A percentile compares a stretch with the other conserved stretches of the same genome.
phyloP scores from a whole-genome alignment of 2,888 invertebrate species.

The Zeuzera pyrina region DNA sequence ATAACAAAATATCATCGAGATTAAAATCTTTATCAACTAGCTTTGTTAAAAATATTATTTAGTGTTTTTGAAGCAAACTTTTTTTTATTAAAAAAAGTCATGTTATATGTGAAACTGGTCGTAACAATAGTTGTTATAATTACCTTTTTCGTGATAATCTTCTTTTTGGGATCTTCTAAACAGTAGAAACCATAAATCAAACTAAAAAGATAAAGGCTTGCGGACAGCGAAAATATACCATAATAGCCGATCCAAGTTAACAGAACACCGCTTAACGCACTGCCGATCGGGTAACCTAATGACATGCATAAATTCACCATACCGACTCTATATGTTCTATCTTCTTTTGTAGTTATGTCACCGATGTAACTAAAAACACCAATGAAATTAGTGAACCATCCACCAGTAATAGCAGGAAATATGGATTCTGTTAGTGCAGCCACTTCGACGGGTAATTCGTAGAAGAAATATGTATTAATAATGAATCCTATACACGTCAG shows the following conservation, averaged over 20 bases:
- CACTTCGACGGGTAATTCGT: slow-evolving; percentile 84
- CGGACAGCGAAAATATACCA: slow-evolving; percentile 83
- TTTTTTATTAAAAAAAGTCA: neutral
- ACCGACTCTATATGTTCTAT: slow-evolving; percentile 87
- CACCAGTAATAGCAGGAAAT: slow-evolving; percentile 86
- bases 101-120: neutral
- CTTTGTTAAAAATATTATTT: too few species aligned
- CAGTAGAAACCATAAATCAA: slow-evolving; percentile 80
- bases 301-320: slow-evolving; percentile 91
- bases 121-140: slow-evolving; percentile 13
- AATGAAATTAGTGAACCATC: slow-evolving; percentile 91
- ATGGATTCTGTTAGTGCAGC: slow-evolving; percentile 84
- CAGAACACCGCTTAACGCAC: slow-evolving; percentile 87
- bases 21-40: too few species aligned
- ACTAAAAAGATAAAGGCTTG: slow-evolving; percentile 79
- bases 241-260: slow-evolving; percentile 82
- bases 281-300: slow-evolving; percentile 88
- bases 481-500: slow-evolving; percentile 83
- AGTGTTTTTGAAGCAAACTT: too few species aligned
- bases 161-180: slow-evolving; percentile 76
- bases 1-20: too few species aligned
- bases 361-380: slow-evolving; percentile 91
- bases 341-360: slow-evolving; percentile 86
- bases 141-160: slow-evolving; percentile 29
- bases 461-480: slow-evolving; percentile 83